phyloP scores from a whole-genome alignment of 2,113 vertebrate genomes.

The Psephotus haematonotus region DNA sequence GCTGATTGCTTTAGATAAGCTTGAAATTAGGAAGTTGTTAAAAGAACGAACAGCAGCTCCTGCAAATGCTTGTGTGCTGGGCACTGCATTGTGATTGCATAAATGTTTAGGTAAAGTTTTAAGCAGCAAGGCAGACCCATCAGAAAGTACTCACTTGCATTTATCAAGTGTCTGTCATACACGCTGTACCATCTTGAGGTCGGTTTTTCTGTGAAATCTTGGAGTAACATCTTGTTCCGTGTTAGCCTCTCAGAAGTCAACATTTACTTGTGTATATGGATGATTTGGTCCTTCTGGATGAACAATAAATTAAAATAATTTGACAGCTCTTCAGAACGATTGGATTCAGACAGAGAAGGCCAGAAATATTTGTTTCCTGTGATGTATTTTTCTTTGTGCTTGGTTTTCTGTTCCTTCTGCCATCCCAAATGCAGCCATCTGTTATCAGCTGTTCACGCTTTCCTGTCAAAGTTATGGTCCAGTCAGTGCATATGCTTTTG shows the following conservation, averaged over 20 bases:
- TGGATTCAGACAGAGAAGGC: background rate
- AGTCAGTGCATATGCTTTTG: background rate
- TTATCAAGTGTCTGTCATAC: background rate
- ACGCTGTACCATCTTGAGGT: background rate
- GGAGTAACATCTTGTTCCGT: background rate
- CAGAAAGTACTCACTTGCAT: background rate
- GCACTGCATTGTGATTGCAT: background rate
- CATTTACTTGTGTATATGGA: background rate
- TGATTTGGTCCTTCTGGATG: background rate
- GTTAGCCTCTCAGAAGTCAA: background rate
- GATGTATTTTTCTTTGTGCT: background rate
- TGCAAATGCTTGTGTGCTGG: background rate
- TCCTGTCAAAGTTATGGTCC: background rate
- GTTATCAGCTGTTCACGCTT: background rate
- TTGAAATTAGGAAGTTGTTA: background rate
- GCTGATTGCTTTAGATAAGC: background rate
- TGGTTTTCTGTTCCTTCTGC: background rate
- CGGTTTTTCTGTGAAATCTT: background rate
- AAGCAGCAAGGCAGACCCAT: background rate
- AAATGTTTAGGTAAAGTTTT: background rate
- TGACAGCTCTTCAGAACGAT: background rate
- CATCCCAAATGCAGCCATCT: background rate
- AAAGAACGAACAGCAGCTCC: background rate
- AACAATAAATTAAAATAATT: background rate
- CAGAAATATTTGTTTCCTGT: background rate